Conservation (phyloP, 2,888 invertebrate species). For the Agriopis aurantiaria region DNA sequence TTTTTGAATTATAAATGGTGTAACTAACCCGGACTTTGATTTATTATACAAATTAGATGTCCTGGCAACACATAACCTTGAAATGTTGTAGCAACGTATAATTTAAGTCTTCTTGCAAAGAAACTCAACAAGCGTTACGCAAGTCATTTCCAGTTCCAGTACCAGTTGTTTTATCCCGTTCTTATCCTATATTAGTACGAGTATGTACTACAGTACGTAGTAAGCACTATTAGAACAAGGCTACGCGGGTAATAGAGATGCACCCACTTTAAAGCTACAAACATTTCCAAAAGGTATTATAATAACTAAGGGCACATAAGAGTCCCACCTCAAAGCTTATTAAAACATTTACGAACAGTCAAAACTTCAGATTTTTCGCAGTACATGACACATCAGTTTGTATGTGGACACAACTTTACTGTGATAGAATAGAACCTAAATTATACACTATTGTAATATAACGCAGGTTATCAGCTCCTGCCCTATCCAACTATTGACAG, state of each 20-base stretch:
- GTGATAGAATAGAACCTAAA: not conserved
- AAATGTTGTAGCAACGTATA: not conserved
- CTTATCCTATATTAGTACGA: not conserved
- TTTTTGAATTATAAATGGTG: too few species aligned
- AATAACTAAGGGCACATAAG: too few species aligned
- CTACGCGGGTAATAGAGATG: slow-evolving; percentile 8
- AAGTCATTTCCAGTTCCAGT: not conserved
- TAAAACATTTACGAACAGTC: too few species aligned
- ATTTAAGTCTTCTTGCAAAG: not conserved
- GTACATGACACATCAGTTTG: too few species aligned
- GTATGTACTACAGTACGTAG: not conserved
- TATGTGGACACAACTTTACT: not conserved
- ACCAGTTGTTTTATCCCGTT: not conserved
- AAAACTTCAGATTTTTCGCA: too few species aligned
- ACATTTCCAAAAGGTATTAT: not conserved
- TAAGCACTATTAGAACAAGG: slow-evolving; percentile 15
- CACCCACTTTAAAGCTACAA: not conserved
- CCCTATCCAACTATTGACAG: slow-evolving; percentile 43
- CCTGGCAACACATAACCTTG: not conserved
- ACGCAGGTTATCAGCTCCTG: not conserved
- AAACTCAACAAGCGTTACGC: not conserved
- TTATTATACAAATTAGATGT: too few species aligned
- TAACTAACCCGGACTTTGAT: too few species aligned
- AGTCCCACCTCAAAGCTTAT: too few species aligned
- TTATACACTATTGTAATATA: not conserved